Evolutionary conservation across 2,113 vertebrate species (phyloP).

Genomic region (Verasper variegatus): DNA sequence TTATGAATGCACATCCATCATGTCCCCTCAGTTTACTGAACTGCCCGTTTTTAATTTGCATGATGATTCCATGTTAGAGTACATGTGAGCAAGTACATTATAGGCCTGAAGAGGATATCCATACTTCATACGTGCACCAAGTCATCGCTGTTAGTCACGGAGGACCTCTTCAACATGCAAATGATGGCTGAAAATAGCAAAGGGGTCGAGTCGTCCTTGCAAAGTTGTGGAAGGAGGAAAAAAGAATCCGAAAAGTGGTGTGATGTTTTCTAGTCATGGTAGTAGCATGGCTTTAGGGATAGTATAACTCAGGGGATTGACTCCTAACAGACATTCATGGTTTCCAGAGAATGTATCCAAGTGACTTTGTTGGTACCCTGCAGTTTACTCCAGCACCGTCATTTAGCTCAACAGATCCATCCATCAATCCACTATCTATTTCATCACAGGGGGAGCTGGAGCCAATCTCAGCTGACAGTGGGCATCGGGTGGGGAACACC

Average conservation of each 20-base stretch:
- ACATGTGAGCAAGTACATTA: conserved; percentile 19
- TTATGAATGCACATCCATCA: conserved; percentile 23
- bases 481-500: no score
- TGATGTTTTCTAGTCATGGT: background rate
- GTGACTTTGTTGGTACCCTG: no score
- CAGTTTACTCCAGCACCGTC: no score
- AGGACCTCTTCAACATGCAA: conserved; percentile 5
- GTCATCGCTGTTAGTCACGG: background rate
- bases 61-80: conserved; percentile 24
- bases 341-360: no score
- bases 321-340: no score
- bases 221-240: background rate
- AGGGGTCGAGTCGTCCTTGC: background rate
- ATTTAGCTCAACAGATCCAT: no score
- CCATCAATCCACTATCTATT: no score
- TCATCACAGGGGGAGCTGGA: no score
- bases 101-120: conserved; percentile 16
- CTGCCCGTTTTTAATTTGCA: conserved; percentile 21
- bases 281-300: background rate
- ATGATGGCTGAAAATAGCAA: background rate
- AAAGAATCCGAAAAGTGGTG: background rate
- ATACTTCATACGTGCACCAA: background rate
- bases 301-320: no score
- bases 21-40: background rate
- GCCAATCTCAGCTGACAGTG: no score